Percentiles rank a stretch among this genome's conserved stretches.
Conservation (phyloP, 2,888 invertebrate species). For the Volucella inanis region DNA sequence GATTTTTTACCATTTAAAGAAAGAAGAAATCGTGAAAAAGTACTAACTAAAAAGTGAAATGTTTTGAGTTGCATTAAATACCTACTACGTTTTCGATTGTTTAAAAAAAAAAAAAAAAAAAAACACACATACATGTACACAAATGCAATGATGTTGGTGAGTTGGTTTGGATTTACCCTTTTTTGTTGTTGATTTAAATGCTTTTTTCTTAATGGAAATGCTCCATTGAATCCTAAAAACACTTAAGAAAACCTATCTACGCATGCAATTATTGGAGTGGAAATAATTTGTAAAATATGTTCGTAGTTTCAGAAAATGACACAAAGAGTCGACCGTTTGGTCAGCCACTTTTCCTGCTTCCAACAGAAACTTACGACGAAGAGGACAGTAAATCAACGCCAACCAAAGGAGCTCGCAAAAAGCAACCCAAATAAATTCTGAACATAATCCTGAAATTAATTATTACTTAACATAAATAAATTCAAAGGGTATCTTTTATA, state of each 20-base stretch:
- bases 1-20: conserved; percentile 47
- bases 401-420: conserved; percentile 77
- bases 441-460: conserved; percentile 62
- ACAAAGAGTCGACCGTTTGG: conserved; percentile 88
- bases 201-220: not conserved
- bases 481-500: too few relatives aligned
- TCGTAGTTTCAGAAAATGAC: conserved; percentile 77
- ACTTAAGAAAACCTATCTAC: conserved; percentile 9
- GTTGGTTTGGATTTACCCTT: conserved; percentile 58
- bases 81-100: conserved; percentile 4
- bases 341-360: conserved; percentile 89
- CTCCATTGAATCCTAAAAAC: conserved; percentile 2
- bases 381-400: conserved; percentile 74
- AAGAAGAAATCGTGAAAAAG: conserved; percentile 3
- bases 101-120: conserved; percentile 1
- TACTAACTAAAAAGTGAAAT: conserved; percentile 44
- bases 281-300: conserved; percentile 60
- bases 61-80: conserved; percentile 44
- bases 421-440: conserved; percentile 72
- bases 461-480: conserved; percentile 57
- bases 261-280: conserved; percentile 11
- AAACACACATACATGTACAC: too few relatives aligned
- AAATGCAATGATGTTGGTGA: conserved; percentile 75
- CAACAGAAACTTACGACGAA: conserved; percentile 82
- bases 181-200: conserved; percentile 18